phyloP scores from a whole-genome alignment of 2,888 invertebrate genomes.

The Bellardia bayeri region DNA sequence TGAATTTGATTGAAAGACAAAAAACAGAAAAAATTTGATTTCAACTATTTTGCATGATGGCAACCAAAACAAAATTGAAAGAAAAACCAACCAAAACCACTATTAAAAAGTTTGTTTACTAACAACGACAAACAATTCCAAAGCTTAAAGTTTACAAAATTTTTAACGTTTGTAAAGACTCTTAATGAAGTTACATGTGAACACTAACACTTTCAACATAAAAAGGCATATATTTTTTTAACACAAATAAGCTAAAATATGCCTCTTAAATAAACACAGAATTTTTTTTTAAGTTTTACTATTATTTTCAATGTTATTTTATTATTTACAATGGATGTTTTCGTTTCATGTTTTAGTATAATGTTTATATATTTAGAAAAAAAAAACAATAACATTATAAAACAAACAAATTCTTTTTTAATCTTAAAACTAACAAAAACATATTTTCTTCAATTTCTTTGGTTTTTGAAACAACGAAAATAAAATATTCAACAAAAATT shows the following conservation, averaged over 20 bases:
- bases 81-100: constrained; percentile 55
- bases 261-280: not conserved
- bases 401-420: constrained; percentile 35
- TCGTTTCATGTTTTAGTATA: constrained; percentile 22
- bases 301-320: constrained; percentile 67
- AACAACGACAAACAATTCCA: constrained; percentile 21
- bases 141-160: constrained; percentile 72
- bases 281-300: not conserved
- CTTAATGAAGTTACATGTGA: constrained; percentile 82
- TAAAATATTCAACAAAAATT: constrained; percentile 12
- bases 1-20: constrained; percentile 35
- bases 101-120: constrained; percentile 72
- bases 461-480: constrained; percentile 52
- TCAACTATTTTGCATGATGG: constrained; percentile 84
- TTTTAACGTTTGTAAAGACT: constrained; percentile 83
- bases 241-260: not conserved
- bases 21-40: constrained; percentile 75
- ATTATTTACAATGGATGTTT: constrained; percentile 25
- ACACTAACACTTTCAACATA: constrained; percentile 21
- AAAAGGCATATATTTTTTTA: not conserved
- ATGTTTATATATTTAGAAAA: constrained; percentile 21
- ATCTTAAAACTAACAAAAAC: constrained; percentile 71
- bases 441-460: constrained; percentile 72
- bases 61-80: constrained; percentile 42
- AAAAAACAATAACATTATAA: constrained; percentile 22